A percentile compares a stretch with the other conserved stretches of the same genome.
These are phyloP conservation scores for Drosophila barbarae DNA, from an alignment of 2,888 invertebrate genomes.

Conservation along the genomic window DNA sequence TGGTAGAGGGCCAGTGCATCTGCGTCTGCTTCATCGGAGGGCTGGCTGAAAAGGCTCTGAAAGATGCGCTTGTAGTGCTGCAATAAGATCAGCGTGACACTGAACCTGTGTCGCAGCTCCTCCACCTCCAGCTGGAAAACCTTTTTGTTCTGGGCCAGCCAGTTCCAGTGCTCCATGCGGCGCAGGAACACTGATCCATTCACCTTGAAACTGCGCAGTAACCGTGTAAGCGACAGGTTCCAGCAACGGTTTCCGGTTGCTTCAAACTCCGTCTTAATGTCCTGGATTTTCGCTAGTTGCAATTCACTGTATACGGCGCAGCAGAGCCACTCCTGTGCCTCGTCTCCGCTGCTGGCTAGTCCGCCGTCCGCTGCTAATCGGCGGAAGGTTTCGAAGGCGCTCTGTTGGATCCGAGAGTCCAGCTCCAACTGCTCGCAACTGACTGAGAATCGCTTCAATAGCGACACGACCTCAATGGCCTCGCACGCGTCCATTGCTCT, in stretches of 20 bases:
- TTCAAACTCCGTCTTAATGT: slow-evolving; percentile 28
- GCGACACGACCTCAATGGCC: neutral
- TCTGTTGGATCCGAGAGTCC: slow-evolving; percentile 28
- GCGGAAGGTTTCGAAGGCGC: slow-evolving; percentile 43
- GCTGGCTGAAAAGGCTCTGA: slow-evolving; percentile 37
- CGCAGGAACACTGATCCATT: slow-evolving; percentile 49
- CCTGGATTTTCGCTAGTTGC: slow-evolving; percentile 48
- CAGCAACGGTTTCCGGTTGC: slow-evolving; percentile 38
- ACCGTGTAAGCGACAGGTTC: slow-evolving; percentile 56
- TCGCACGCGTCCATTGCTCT: slow-evolving; percentile 21
- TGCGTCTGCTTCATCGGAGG: slow-evolving; percentile 19
- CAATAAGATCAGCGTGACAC: slow-evolving; percentile 41
- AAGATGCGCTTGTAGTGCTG: slow-evolving; percentile 56
- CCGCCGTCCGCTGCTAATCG: slow-evolving; percentile 46
- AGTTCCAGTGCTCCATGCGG: slow-evolving; percentile 56
- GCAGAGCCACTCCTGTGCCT: slow-evolving; percentile 56
- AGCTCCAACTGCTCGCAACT: slow-evolving; percentile 37
- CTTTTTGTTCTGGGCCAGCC: slow-evolving; percentile 38
- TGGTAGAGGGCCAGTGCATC: slow-evolving; percentile 42
- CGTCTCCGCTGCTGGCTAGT: slow-evolving; percentile 19
- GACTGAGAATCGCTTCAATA: slow-evolving; percentile 10
- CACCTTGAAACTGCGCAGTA: slow-evolving; percentile 48
- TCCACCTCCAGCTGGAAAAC: slow-evolving; percentile 44
- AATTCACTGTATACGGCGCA: slow-evolving; percentile 57
- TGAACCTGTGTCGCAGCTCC: slow-evolving; percentile 42